Percentiles rank a stretch among this genome's conserved stretches.
These are phyloP conservation scores for Camelus bactrianus DNA, from an alignment of 2,113 vertebrate genomes.

Conservation along the genomic window DNA sequence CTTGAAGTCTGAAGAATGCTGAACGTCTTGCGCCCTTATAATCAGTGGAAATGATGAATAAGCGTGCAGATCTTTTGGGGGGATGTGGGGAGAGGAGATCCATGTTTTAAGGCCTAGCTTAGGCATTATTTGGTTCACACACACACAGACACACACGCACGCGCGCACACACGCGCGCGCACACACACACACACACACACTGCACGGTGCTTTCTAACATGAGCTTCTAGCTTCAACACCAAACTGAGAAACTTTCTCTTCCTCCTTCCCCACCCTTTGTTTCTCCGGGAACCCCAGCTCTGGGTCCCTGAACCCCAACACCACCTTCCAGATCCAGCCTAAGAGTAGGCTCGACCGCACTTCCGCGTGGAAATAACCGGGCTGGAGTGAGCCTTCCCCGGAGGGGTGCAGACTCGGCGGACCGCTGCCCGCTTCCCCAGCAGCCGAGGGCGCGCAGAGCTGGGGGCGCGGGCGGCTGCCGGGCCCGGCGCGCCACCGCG, in stretches of 20 bases:
- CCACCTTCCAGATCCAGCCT: background rate
- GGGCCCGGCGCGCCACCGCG: constrained; percentile 74
- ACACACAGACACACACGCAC: background rate
- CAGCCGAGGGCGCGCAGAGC: background rate
- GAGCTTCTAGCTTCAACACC: background rate
- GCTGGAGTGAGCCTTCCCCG: background rate
- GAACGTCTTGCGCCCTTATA: background rate
- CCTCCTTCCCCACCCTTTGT: background rate
- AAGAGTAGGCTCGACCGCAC: background rate
- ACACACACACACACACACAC: background rate
- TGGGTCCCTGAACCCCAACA: background rate
- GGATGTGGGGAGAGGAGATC: background rate
- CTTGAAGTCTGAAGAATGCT: background rate
- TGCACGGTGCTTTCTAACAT: background rate
- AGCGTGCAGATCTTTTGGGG: background rate
- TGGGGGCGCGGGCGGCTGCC: constrained; percentile 18
- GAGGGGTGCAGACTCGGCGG: background rate
- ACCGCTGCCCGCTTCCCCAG: no score
- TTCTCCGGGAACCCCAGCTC: background rate
- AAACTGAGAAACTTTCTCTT: constrained; percentile 43
- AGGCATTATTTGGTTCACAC: background rate
- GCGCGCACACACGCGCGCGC: no score
- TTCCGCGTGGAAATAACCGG: background rate
- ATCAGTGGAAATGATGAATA: background rate
- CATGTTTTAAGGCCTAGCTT: background rate